These are phyloP conservation scores for Temnopleurus reevesii DNA, from an alignment of 53 echinoderm and acorn worm genomes.

Conservation along the genomic window DNA sequence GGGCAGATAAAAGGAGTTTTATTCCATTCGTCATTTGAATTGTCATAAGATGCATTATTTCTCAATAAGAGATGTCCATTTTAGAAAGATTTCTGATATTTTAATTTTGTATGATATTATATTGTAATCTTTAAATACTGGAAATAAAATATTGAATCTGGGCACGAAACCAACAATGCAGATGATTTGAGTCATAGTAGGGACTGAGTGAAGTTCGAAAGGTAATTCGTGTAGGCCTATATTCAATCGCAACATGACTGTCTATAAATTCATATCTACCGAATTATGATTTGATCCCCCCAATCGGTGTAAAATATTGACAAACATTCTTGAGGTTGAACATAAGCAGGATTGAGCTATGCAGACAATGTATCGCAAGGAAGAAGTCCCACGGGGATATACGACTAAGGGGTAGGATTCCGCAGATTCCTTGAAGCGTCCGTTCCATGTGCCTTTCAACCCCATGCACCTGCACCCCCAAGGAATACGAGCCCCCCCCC, in stretches of 20 bases:
- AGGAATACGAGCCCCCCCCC: background rate
- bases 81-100: too few species aligned
- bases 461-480: background rate
- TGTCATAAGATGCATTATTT: too few species aligned
- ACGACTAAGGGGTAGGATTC: slow-evolving; percentile 27
- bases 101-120: too few species aligned
- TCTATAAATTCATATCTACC: too few species aligned
- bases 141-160: background rate
- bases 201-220: background rate
- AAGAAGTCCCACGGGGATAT: background rate
- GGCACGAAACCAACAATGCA: background rate
- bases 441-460: slow-evolving; percentile 5
- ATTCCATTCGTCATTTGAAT: too few species aligned
- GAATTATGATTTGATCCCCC: slow-evolving; percentile 8
- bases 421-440: background rate
- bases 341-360: background rate
- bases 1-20: too few species aligned
- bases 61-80: too few species aligned
- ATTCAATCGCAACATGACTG: too few species aligned
- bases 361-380: background rate
- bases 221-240: too few species aligned
- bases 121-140: background rate
- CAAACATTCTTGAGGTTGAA: slow-evolving; percentile 13
- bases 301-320: slow-evolving; percentile 10
- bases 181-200: background rate